A percentile compares a stretch with the other conserved stretches of the same genome.
Conservation (phyloP, 2,888 invertebrate species). For the Syrphus vitripennis region DNA sequence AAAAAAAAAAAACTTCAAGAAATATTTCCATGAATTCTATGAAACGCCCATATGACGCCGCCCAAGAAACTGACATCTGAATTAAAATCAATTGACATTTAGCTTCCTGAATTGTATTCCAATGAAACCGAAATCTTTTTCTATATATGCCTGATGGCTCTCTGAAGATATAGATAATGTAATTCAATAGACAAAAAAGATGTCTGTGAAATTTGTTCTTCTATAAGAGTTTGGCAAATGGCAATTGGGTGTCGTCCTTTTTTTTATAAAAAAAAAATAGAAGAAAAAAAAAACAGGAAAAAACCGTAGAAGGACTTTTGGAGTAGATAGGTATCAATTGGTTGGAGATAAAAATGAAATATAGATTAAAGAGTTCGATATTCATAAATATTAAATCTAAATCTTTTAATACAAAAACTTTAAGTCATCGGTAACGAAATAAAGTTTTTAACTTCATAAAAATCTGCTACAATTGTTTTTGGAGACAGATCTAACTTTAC, state of each 20-base stretch:
- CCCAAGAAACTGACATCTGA: conserved; percentile 61
- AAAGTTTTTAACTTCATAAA: no score
- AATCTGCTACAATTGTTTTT: no score
- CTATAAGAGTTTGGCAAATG: conserved; percentile 28
- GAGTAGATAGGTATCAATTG: conserved; percentile 38
- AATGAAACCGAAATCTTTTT: conserved; percentile 55
- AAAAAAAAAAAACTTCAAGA: not conserved
- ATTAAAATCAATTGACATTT: conserved; percentile 65
- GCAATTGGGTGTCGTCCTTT: conserved; percentile 32
- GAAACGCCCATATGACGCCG: conserved; percentile 57
- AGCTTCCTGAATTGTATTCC: conserved; percentile 59
- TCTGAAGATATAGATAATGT: conserved; percentile 19
- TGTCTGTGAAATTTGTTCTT: conserved; percentile 29
- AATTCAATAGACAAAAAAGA: conserved; percentile 38
- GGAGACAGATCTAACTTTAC: no score
- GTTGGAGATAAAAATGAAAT: conserved; percentile 1
- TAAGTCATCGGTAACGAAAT: no score
- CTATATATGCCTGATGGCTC: conserved; percentile 35
- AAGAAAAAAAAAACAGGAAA: not conserved
- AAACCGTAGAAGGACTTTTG: not conserved
- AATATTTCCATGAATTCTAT: not conserved
- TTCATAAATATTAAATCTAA: no score
- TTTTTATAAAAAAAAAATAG: not conserved
- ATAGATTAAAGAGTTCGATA: not conserved
- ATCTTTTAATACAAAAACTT: no score